Evolutionary conservation across 2,113 vertebrate genomes (phyloP), one percentile per base, ranked within the genome.

Genomic region (Lophochroa leadbeateri): DNA sequence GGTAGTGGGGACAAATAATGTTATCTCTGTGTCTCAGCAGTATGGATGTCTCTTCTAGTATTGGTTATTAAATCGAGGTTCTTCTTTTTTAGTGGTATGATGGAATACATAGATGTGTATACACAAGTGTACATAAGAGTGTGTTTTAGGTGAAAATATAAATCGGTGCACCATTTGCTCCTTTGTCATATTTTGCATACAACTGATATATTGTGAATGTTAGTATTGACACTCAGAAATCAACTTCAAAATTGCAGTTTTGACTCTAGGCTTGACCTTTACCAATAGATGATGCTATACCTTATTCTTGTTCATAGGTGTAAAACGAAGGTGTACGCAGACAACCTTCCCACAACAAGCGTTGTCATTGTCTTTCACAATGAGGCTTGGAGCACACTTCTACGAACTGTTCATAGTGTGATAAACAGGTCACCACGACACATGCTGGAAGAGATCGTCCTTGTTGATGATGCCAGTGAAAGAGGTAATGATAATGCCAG

Each of bases 311-410:
- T 88, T 88, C 70, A 6, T 37, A 99, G 99, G 96, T 99, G 99
- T 97, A 99, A 99, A 98, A 99, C 99, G 57, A 99, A 99, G 97
- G 98, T 99, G 90, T 99, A 99, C 75, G 98, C 98, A 8, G 99
- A 99, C 92, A 98, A 98, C 93, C 99, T 99, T 71, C 99, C 99
- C 88, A 99, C 99, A 7, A 99, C 99, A 81, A 99, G 99, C 7
- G 98, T 99, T 77, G 99, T 99, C 91, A 99, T 99, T 65, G 99
- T 99, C 90, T 99, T 99, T 93, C 99, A 99, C 98, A 99, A 99
- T 52, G 99, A 99, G 97, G 99, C 99, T 5, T 99, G 99, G 99
- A 99, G 98, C 96, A 99, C 99, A 0, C 98, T 99, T 84, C 98
- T 99, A 75, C 98, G 99, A 49, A 99, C 99, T 5, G 99, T 99